A percentile compares a stretch with the other conserved stretches of the same genome.
These are phyloP conservation scores for Antheraea assamensis DNA, from an alignment of 2,888 invertebrate genomes.

Conservation along the genomic window DNA sequence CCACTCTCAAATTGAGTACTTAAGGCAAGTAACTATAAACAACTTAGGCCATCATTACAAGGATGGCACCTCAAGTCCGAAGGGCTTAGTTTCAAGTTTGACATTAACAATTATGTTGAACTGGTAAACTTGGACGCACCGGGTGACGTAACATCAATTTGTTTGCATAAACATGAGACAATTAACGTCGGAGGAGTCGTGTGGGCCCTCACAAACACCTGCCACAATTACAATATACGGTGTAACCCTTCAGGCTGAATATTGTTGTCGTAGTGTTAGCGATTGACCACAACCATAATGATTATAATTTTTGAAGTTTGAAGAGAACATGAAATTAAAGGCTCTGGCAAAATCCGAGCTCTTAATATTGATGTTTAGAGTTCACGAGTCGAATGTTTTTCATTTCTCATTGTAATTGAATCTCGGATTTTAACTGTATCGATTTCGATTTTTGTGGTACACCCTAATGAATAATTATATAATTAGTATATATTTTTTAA, in stretches of 20 bases:
- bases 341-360: no score
- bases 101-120: constrained; percentile 43
- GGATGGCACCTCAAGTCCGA: constrained; percentile 36
- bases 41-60: constrained; percentile 20
- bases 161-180: constrained; percentile 71
- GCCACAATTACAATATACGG: constrained; percentile 43
- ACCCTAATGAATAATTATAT: no score
- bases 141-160: constrained; percentile 58
- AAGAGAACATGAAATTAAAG: no score
- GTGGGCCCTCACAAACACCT: constrained; percentile 59
- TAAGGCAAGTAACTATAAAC: constrained; percentile 17
- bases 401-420: no score
- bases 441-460: no score
- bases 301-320: no score
- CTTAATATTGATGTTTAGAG: no score
- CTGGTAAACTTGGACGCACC: constrained; percentile 53
- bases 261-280: not conserved
- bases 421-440: no score
- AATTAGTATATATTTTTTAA: no score
- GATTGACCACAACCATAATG: not conserved
- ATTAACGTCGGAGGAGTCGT: constrained; percentile 59
- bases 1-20: constrained; percentile 1
- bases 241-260: not conserved
- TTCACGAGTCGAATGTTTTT: no score
- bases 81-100: constrained; percentile 37